phyloP scores from a whole-genome alignment of 2,797 vertebrate species.

The Notamacropus eugenii region DNA sequence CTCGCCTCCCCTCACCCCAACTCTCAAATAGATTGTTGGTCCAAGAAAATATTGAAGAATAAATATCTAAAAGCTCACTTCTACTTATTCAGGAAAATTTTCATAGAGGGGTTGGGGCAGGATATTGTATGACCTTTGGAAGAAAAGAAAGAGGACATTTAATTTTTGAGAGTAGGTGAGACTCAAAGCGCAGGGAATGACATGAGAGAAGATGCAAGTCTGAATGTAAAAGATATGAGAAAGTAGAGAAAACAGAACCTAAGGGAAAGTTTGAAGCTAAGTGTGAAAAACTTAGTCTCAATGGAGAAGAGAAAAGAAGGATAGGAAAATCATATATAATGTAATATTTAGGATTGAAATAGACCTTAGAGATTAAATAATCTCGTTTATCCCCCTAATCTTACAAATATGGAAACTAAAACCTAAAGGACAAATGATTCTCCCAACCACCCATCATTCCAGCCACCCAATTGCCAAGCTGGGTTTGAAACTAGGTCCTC shows the following conservation, averaged over 20 bases:
- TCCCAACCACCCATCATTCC: not conserved
- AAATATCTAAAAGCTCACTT: not conserved
- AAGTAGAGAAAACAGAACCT: not conserved
- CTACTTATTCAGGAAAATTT: constrained; percentile 10
- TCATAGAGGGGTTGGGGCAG: not conserved
- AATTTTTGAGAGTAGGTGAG: not conserved
- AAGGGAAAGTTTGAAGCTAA: not conserved
- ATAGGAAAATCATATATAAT: not conserved
- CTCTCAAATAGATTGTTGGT: not conserved
- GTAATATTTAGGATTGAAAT: not conserved
- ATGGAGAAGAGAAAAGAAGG: not conserved
- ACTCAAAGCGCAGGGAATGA: not conserved
- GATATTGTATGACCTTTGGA: not conserved
- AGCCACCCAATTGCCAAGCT: not conserved
- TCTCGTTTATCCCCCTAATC: not conserved
- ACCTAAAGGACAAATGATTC: not conserved
- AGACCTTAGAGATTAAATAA: not conserved
- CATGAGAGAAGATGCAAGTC: not conserved
- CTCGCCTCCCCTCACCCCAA: not conserved
- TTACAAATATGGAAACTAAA: not conserved
- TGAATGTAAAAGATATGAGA: not conserved
- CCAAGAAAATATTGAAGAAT: not conserved
- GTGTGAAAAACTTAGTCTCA: not conserved
- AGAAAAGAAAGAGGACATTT: constrained; percentile 28
- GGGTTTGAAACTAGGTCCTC: too few species aligned